Percentiles rank a stretch among this genome's conserved stretches.
phyloP scores from a whole-genome alignment of 2,797 vertebrate genomes.

The Acanthornis magna region DNA sequence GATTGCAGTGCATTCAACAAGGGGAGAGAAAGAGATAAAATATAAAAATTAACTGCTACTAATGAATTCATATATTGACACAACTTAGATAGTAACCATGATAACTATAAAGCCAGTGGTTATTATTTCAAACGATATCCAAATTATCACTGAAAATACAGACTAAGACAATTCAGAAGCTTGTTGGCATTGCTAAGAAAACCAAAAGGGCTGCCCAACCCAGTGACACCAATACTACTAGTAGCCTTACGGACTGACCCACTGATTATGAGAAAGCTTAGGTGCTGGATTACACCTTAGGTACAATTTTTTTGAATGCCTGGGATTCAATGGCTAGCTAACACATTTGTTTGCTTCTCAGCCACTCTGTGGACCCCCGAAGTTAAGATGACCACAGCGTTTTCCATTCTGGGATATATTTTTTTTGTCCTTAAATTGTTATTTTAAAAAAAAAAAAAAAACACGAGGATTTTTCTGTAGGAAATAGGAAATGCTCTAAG shows the following conservation, averaged over 20 bases:
- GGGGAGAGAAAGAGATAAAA: background rate
- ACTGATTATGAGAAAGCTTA: background rate
- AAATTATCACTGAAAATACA: background rate
- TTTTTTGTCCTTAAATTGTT: background rate
- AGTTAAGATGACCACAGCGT: background rate
- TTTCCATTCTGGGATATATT: background rate
- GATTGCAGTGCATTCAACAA: background rate
- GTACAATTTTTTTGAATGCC: background rate
- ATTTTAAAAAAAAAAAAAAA: background rate
- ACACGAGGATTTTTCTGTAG: background rate
- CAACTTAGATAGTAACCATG: background rate
- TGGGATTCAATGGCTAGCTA: background rate
- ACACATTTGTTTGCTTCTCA: background rate
- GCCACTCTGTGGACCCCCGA: background rate
- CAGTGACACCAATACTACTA: background rate
- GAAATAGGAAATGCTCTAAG: background rate
- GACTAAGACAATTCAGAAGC: background rate
- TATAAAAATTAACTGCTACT: background rate
- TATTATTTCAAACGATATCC: background rate
- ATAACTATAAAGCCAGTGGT: background rate
- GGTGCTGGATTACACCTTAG: background rate
- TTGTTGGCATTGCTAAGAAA: background rate
- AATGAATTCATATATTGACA: background rate
- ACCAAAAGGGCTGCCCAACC: background rate
- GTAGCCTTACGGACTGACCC: background rate